Evolutionary conservation across 1,140 invertebrate species (phyloP), one percentile per base, ranked within the genome.

Genomic region (Sipha flava): DNA sequence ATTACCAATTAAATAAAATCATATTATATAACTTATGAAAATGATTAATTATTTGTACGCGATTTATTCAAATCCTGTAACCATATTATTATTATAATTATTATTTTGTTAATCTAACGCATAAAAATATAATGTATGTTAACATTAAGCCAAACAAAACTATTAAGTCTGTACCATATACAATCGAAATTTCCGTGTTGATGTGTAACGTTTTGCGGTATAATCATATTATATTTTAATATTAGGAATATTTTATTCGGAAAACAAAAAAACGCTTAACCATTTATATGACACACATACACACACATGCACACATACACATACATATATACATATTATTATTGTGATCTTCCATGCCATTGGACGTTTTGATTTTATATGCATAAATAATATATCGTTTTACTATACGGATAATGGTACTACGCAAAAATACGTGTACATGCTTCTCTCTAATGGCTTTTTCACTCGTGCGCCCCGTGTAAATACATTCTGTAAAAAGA

Each of bases 201-300:
- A n/a, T 31, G 18, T n/a, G 9, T 3, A 16, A 31, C 16, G 18
- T 40, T 40, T 37, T 14, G 62, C 16, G 64, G 37, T 43, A 23
- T 26, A 43, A 43, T 43, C 26, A 26, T 43, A 68, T 26, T n/a
- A 7, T 43, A 66, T 29, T n/a, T 47, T 45, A 70, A 21, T 64
- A 47, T 70, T 47, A 31, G 43, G 21, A 29, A 10, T 18, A 47
- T 31, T 31, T 70, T 70, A n/a, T 45, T 31, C 47, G 66, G 66
- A 70, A 70, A 70, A 70, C 40, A 45, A 70, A 70, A 70, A 70
- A 47, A 70, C 66, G 66, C 66, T 70, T 70, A 70, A 29, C 47
- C 26, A 45, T 37, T 43, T n/a, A n/a, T n/a, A n/a, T n/a, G n/a
- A n/a, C n/a, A n/a, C n/a, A n/a, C n/a, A n/a, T n/a, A n/a, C n/a